phyloP scores from a whole-genome alignment of 2,797 vertebrate species.

The Helostoma temminkii region DNA sequence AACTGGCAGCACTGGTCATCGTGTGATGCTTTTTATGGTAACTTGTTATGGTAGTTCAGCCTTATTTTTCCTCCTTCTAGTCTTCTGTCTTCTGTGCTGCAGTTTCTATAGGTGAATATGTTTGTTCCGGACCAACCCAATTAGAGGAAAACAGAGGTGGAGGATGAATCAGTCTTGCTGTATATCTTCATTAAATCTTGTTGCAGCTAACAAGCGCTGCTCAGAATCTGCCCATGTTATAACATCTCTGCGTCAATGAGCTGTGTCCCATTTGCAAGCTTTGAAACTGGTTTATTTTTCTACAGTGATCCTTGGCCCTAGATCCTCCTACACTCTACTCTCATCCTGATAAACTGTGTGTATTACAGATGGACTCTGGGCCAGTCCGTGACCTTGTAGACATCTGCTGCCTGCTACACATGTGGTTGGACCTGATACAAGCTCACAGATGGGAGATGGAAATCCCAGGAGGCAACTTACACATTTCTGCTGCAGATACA shows the following conservation, averaged over 20 bases:
- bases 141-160: slow-evolving; percentile 53
- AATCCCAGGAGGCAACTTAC: slow-evolving; percentile 45
- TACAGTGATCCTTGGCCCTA: background rate
- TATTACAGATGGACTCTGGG: slow-evolving; percentile 53
- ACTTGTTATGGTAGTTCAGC: background rate
- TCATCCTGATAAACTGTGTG: slow-evolving; percentile 12
- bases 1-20: background rate
- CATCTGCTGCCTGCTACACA: slow-evolving; percentile 63
- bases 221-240: slow-evolving; percentile 43
- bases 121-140: slow-evolving; percentile 49
- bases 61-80: background rate
- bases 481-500: slow-evolving; percentile 8
- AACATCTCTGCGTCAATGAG: slow-evolving; percentile 38
- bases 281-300: slow-evolving; percentile 53
- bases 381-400: slow-evolving; percentile 34
- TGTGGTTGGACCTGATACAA: slow-evolving; percentile 44
- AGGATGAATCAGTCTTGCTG: slow-evolving; percentile 28
- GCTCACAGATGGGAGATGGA: slow-evolving; percentile 55
- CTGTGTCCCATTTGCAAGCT: slow-evolving; percentile 37
- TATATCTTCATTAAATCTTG: slow-evolving; percentile 53
- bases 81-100: slow-evolving; percentile 9
- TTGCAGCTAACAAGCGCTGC: slow-evolving; percentile 36
- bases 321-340: slow-evolving; percentile 33
- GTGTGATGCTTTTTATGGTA: slow-evolving; percentile 7
- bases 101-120: slow-evolving; percentile 11